These are phyloP conservation scores for Arnoldichthys spilopterus DNA, from an alignment of 2,797 vertebrate genomes.

Conservation along the genomic window DNA sequence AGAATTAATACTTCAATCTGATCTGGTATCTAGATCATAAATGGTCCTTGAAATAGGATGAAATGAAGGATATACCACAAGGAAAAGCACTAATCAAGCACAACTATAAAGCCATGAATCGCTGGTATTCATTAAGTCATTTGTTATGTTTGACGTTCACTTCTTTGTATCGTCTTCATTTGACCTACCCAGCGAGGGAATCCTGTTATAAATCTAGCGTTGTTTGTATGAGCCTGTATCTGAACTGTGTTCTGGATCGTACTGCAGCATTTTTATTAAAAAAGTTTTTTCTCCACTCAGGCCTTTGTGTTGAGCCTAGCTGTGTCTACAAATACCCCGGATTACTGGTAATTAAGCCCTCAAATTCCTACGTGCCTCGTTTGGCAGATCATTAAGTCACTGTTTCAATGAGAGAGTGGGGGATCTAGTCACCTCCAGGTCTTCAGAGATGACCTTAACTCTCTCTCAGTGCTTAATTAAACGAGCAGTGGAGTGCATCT, in stretches of 20 bases:
- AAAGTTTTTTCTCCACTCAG: constrained; percentile 56
- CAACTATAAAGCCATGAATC: not conserved
- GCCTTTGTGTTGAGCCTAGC: constrained; percentile 62
- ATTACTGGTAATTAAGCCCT: constrained; percentile 78
- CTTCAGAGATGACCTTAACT: constrained; percentile 80
- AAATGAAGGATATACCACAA: constrained; percentile 43
- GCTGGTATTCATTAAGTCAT: constrained; percentile 8
- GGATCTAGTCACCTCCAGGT: constrained; percentile 64
- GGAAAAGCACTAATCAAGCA: constrained; percentile 7
- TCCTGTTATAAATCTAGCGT: not conserved
- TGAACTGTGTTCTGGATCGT: not conserved
- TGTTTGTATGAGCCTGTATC: not conserved
- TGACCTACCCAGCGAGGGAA: not conserved
- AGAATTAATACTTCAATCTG: constrained; percentile 54
- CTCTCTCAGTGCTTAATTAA: constrained; percentile 79
- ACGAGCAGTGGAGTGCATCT: constrained; percentile 51
- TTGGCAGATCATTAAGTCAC: constrained; percentile 80
- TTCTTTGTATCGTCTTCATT: not conserved
- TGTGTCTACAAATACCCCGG: constrained; percentile 72
- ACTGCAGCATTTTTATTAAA: too few species aligned
- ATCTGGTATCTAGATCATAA: constrained; percentile 56
- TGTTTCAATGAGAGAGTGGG: constrained; percentile 64
- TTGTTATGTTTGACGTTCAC: constrained; percentile 15
- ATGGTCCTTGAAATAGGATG: constrained; percentile 57
- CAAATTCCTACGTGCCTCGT: constrained; percentile 74